A percentile compares a stretch with the other conserved stretches of the same genome.
Conservation (phyloP, 2,888 invertebrate species). For the Mellilla xanthometata region DNA sequence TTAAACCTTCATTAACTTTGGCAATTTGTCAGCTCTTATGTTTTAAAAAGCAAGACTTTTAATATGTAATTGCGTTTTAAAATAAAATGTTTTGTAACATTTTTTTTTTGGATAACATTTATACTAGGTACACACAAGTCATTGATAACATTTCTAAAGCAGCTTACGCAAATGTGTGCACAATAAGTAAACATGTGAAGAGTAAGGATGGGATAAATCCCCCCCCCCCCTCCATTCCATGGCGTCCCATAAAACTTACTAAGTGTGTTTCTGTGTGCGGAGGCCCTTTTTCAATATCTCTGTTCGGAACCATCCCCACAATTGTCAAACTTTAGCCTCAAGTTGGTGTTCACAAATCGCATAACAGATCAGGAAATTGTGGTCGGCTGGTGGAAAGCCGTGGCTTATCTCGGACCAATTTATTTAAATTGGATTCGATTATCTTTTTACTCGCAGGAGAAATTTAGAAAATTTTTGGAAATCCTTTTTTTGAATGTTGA, state of each 20-base stretch:
- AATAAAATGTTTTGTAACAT: no score
- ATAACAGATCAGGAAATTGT: conserved; percentile 40
- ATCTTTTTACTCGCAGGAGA: no score
- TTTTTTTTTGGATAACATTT: not conserved
- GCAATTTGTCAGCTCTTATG: no score
- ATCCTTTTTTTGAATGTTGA: no score
- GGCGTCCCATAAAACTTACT: not conserved
- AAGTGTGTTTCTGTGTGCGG: conserved; percentile 3
- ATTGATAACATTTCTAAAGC: not conserved
- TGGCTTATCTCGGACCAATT: no score
- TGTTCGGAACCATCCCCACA: conserved; percentile 17
- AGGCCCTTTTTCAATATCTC: conserved; percentile 14
- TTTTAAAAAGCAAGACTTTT: no score
- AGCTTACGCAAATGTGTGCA: not conserved
- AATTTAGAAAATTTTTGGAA: no score
- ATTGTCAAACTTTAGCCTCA: conserved; percentile 39
- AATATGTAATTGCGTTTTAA: no score
- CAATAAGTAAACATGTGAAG: not conserved
- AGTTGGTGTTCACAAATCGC: conserved; percentile 42
- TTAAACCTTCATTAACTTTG: no score
- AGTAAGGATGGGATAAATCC: no score
- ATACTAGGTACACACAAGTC: not conserved
- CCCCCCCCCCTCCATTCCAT: not conserved
- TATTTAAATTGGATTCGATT: no score
- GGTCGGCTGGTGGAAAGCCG: conserved; percentile 18